phyloP scores from a whole-genome alignment of 2,888 invertebrate genomes.

The Caenorhabditis sp. region DNA sequence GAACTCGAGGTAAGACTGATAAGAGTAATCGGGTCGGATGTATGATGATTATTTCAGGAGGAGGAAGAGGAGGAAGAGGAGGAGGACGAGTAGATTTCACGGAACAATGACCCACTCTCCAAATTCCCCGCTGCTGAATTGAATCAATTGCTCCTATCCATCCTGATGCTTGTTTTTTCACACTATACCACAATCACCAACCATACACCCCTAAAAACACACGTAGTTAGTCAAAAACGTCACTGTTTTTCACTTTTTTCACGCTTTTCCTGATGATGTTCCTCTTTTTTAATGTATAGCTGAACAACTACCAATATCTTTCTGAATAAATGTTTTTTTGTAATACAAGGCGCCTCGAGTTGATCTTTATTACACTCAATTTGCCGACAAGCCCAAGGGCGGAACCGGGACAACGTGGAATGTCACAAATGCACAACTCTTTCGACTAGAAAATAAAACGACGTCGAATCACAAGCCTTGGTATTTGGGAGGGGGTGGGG shows the following conservation, averaged over 20 bases:
- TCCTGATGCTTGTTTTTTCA: slow-evolving; percentile 21
- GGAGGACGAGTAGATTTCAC: slow-evolving; percentile 45
- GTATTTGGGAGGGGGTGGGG: too few species aligned
- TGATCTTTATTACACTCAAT: slow-evolving; percentile 41
- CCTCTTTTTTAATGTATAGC: slow-evolving; percentile 51
- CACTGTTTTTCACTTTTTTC: slow-evolving; percentile 1
- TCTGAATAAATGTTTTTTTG: slow-evolving; percentile 53
- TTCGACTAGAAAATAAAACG: slow-evolving; percentile 26
- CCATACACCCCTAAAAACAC: slow-evolving; percentile 17
- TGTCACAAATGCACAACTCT: slow-evolving; percentile 47
- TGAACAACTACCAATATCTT: slow-evolving; percentile 50
- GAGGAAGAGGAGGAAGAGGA: slow-evolving; percentile 59
- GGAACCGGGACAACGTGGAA: slow-evolving; percentile 28
- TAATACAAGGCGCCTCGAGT: slow-evolving; percentile 20
- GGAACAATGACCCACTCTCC: slow-evolving; percentile 23
- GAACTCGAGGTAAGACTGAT: slow-evolving; percentile 47
- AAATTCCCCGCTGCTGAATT: slow-evolving; percentile 42
- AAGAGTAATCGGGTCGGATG: background rate
- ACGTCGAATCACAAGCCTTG: slow-evolving; percentile 47
- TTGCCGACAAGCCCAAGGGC: slow-evolving; percentile 15
- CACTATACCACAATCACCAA: background rate
- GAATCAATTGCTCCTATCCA: slow-evolving; percentile 28
- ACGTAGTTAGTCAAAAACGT: slow-evolving; percentile 39
- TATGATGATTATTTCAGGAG: slow-evolving; percentile 22
- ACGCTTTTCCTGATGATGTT: slow-evolving; percentile 3